These are phyloP conservation scores for Aspidiotus destructor DNA, from an alignment of 2,888 invertebrate species.

Conservation along the genomic window DNA sequence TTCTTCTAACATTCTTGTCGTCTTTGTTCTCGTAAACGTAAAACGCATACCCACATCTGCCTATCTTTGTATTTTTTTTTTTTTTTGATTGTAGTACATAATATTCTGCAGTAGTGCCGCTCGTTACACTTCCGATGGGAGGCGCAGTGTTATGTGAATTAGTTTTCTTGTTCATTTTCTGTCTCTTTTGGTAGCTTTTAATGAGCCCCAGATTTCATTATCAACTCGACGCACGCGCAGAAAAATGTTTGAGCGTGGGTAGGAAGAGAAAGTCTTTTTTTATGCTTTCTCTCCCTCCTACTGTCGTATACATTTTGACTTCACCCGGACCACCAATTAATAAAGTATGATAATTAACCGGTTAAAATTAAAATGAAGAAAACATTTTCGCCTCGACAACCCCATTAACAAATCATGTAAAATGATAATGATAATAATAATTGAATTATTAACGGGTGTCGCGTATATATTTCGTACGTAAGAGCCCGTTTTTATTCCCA, in stretches of 20 bases:
- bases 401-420: slow-evolving; percentile 1
- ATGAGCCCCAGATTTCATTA: background rate
- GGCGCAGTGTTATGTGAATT: background rate
- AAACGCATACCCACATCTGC: background rate
- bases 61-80: background rate
- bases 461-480: background rate
- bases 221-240: background rate
- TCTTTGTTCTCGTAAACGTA: background rate
- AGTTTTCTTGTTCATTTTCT: background rate
- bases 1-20: background rate
- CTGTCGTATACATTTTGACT: background rate
- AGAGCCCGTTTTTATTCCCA: background rate
- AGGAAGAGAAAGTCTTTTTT: background rate
- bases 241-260: background rate
- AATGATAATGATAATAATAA: background rate
- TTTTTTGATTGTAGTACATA: too few relatives aligned
- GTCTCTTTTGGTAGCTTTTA: background rate
- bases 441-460: slow-evolving; percentile 4
- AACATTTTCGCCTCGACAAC: background rate
- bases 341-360: background rate
- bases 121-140: background rate
- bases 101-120: background rate
- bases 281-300: background rate
- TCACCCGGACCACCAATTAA: background rate
- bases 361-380: slow-evolving; percentile 4